Conservation (phyloP, 2,888 invertebrate genomes). For the Andrena haemorrhoa region DNA sequence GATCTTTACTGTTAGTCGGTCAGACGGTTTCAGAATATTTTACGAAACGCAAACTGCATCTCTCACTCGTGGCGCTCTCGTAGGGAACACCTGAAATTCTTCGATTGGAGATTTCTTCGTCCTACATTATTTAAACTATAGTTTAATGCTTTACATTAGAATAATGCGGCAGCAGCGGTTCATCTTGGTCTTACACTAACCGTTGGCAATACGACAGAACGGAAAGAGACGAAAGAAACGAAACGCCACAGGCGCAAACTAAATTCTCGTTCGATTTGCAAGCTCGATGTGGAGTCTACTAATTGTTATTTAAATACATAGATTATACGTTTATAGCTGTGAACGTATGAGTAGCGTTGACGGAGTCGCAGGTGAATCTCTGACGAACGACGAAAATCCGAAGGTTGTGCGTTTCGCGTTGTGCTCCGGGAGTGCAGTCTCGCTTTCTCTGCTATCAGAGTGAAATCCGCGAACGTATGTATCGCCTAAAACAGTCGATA, state of each 20-base stretch:
- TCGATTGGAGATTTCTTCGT: not conserved
- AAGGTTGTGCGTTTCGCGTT: not conserved
- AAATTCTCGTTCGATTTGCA: conserved; percentile 22
- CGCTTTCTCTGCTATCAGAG: not conserved
- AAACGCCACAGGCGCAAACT: conserved; percentile 25
- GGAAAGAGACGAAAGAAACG: not conserved
- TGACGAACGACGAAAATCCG: conserved; percentile 23
- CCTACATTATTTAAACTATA: not conserved
- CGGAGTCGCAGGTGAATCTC: conserved; percentile 1
- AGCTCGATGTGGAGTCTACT: conserved; percentile 31
- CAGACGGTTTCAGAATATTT: not conserved
- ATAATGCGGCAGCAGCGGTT: not conserved
- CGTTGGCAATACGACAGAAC: not conserved
- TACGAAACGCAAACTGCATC: not conserved
- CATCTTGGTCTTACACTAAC: conserved; percentile 2
- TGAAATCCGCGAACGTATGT: not conserved
- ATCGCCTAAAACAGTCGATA: conserved; percentile 6
- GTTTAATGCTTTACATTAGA: conserved; percentile 21
- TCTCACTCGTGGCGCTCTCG: not conserved
- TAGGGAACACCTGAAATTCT: not conserved
- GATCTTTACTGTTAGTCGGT: not conserved
- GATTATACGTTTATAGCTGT: conserved; percentile 42
- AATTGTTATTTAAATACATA: conserved; percentile 60
- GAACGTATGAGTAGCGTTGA: conserved; percentile 35
- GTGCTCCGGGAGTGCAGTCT: not conserved